Conservation (phyloP, 2,113 vertebrate species). For the Hirundichthys speculiger region DNA sequence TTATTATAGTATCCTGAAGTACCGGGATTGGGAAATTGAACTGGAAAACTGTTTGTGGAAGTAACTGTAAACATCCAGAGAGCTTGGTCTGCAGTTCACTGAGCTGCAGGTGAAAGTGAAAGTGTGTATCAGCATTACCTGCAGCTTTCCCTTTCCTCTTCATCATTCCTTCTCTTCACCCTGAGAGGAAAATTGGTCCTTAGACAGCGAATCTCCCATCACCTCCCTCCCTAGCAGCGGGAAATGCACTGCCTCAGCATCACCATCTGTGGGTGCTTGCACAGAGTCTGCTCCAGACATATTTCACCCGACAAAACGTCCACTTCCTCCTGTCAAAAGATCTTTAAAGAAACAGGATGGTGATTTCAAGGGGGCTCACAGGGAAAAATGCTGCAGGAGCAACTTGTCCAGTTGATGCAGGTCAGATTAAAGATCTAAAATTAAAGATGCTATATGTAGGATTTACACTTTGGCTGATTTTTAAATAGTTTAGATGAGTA, state of each 20-base stretch:
- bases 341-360: too few relatives aligned
- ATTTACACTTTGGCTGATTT: too few relatives aligned
- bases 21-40: neutral
- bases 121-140: constrained; percentile 20
- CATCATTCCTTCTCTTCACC: constrained; percentile 14
- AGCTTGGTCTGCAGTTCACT: neutral
- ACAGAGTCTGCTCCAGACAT: neutral
- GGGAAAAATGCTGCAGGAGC: neutral
- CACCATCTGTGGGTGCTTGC: constrained; percentile 2
- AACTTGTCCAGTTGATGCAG: constrained; percentile 5
- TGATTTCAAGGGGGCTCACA: too few relatives aligned
- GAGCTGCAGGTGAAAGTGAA: constrained; percentile 13
- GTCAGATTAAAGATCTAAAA: constrained; percentile 36
- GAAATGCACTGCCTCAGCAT: constrained; percentile 51
- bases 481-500: too few relatives aligned
- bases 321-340: too few relatives aligned
- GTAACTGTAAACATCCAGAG: neutral
- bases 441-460: too few relatives aligned
- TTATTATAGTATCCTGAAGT: too few relatives aligned
- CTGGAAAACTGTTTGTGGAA: too few relatives aligned
- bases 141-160: constrained; percentile 18
- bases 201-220: too few relatives aligned
- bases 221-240: constrained; percentile 21
- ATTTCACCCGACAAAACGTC: neutral
- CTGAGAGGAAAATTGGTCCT: constrained; percentile 17